Evolutionary conservation across 2,888 invertebrate species (phyloP).

Genomic region (Deilephila elpenor): DNA sequence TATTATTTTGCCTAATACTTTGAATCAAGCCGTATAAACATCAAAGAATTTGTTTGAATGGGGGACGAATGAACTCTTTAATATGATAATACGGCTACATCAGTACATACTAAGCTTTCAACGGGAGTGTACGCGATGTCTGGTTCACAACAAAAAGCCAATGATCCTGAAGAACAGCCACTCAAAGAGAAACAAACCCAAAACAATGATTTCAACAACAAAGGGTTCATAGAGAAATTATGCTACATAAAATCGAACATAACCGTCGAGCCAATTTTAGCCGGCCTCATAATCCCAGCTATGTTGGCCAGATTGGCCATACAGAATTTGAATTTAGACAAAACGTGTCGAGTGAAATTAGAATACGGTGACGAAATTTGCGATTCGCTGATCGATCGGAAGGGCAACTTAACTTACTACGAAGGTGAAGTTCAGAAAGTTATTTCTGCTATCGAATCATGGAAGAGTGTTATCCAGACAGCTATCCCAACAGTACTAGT

Average conservation of each 20-base stretch:
- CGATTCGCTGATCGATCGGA: conserved; percentile 63
- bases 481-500: conserved; percentile 82
- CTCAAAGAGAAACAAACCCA: conserved; percentile 52
- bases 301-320: conserved; percentile 88
- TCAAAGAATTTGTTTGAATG: conserved; percentile 44
- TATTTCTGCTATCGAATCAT: conserved; percentile 81
- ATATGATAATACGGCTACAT: conserved; percentile 42
- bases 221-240: conserved; percentile 81
- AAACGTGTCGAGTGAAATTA: conserved; percentile 71
- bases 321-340: conserved; percentile 76
- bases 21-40: conserved; percentile 45
- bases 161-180: conserved; percentile 61
- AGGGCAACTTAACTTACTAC: conserved; percentile 83
- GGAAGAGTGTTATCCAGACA: conserved; percentile 84
- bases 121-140: conserved; percentile 53
- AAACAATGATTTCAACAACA: conserved; percentile 56
- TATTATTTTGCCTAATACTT: conserved; percentile 34
- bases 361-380: conserved; percentile 67
- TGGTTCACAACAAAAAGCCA: conserved; percentile 45
- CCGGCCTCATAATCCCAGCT: conserved; percentile 87
- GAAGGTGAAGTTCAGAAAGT: conserved; percentile 86
- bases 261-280: conserved; percentile 89
- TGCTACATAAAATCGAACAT: conserved; percentile 83
- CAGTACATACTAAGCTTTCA: conserved; percentile 46
- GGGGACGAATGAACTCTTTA: conserved; percentile 50